These are phyloP conservation scores for Drosophila incognita DNA, from an alignment of 2,888 invertebrate genomes.

Conservation along the genomic window DNA sequence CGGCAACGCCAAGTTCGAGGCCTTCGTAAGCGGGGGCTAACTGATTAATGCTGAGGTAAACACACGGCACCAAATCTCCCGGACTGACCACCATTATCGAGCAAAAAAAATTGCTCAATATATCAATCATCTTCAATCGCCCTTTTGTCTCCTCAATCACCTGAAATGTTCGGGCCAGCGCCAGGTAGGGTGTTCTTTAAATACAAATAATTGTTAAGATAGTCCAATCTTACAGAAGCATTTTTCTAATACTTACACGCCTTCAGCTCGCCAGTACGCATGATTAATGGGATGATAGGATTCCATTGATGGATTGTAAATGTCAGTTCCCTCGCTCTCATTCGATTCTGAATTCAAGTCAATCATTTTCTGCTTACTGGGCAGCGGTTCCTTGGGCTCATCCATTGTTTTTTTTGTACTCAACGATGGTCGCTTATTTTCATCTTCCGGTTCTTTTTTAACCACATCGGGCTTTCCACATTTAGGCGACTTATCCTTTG, in stretches of 20 bases:
- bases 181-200: slow-evolving; percentile 95
- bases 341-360: slow-evolving; percentile 28
- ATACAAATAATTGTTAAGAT: slow-evolving; percentile 26
- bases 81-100: slow-evolving; percentile 96
- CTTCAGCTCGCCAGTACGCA: slow-evolving; percentile 91
- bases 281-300: slow-evolving; percentile 93
- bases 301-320: slow-evolving; percentile 90
- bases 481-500: not conserved
- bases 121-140: slow-evolving; percentile 95
- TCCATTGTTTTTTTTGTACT: slow-evolving; percentile 4
- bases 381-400: not conserved
- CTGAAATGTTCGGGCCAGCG: slow-evolving; percentile 95
- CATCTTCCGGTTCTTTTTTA: not conserved
- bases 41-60: slow-evolving; percentile 98
- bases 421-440: slow-evolving; percentile 8
- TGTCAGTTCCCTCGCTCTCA: slow-evolving; percentile 66
- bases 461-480: not conserved
- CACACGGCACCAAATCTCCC: slow-evolving; percentile 94
- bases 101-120: slow-evolving; percentile 95
- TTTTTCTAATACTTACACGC: slow-evolving; percentile 86
- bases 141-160: slow-evolving; percentile 94
- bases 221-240: too few relatives aligned
- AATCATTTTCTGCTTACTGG: slow-evolving; percentile 28
- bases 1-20: slow-evolving; percentile 96
- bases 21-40: slow-evolving; percentile 98